Base-by-base conservation (phyloP, 2,888 invertebrate genomes). In the Drosophila borealis region DNA sequence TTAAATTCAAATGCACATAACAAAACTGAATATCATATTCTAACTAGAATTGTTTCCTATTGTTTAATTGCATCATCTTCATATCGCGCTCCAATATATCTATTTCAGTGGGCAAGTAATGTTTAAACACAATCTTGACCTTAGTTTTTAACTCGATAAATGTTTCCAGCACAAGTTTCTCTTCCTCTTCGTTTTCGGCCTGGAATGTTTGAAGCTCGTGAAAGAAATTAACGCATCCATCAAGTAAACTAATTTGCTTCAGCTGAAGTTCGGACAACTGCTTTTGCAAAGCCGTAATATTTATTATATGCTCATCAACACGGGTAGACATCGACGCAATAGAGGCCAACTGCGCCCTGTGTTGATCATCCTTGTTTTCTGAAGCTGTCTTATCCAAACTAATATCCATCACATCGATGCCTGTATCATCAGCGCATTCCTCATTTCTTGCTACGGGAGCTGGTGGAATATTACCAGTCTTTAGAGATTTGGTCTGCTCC, bases 71-170 rank as follows among this genome's bases (percentile, higher is more conserved):
- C 25, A 29, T 2, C 11, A 33, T 19, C 34, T 63, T 56, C 39
- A 63, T 17, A 3, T 67, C 44, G 1, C 45, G 48, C 17, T 74
- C 66, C 1, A 77, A 33, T 3, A 37, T 14, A 14, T 70, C 48
- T 41, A 77, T 5, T 29, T 77, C 59, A 5, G 19, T 19, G 5
- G 78, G 77, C 46, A 78, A 44, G 21, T 50, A 57, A 6, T 60
- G 21, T 8, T 63, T 50, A 10, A 78, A 78, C 1, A 78, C 60
- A 9, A 53, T 34, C 11, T 62, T 53, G 8, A 78, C 29, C 50
- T 78, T 75, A 1, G 13, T 19, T 42, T 74, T 70, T 4, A 68
- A 5, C 3, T 57, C 59, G 1, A 19, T 3, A 25, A 74, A 78
- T 0, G 74, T 74, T 2, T 70, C 42, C 5, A 51, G 4, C 1